Evolutionary conservation across 2,113 vertebrate species (phyloP), one percentile per base, ranked within the genome.

Genomic region (Beaufortia kweichowensis): DNA sequence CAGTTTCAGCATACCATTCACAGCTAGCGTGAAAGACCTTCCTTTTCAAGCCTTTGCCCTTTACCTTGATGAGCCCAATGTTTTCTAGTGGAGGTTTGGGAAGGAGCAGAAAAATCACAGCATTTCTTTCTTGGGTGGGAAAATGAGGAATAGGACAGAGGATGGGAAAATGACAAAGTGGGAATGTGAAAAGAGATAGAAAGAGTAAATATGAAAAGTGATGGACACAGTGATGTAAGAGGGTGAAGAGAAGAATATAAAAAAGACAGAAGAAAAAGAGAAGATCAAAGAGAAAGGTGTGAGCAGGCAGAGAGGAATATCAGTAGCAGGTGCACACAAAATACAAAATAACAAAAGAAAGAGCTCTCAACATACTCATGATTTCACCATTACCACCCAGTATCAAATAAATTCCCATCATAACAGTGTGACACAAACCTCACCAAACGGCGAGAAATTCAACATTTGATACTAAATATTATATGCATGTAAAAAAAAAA

Each of bases 71-170:
- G 88, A 92, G 92, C 90, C 93, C 94, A 89, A 94, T 93, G 92
- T 88, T 93, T 93, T 96, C 95, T 94, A 94, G 84, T 82, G 92
- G 94, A 92, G 92, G 91, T 91, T 96, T 95, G 90, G 94, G 94
- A 87, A 95, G 94, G 91, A 94, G 93, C 84, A 95, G 91, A 94
- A 91, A 95, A 92, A 95, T 89, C 87, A 90, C 91, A 93, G 92
- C 93, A 88, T 94, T 93, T 90, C 95, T 96, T 93, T 95, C 95
- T 96, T 93, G 90, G 69, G 59, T n/a, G 81, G 85, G 74, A 88
- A 88, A 86, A 84, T 88, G 85, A 88, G 85, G 87, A 86, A 59
- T 17, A 74, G 65, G 26, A 86, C 87, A 85, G 84, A 85, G 33
- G 29, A 74, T 3, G 60, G 62, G 46, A 62, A 19, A 39, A 66